Percentiles rank a stretch among this genome's conserved stretches.
phyloP scores from a whole-genome alignment of 1,140 invertebrate species.

The Gryon sp. region DNA sequence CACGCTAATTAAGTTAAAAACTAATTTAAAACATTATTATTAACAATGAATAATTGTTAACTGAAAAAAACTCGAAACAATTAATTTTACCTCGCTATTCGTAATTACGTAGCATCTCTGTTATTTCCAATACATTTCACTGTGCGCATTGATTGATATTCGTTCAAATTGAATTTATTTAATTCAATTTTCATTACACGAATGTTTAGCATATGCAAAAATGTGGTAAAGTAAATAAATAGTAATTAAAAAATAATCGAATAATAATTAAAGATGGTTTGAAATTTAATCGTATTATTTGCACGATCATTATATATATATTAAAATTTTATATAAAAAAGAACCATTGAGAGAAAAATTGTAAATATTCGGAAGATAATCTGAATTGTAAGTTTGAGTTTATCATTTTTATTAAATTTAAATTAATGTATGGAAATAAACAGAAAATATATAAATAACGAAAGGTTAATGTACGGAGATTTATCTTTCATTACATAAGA shows the following conservation, averaged over 20 bases:
- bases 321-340: slow-evolving; percentile 37
- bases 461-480: too few species aligned
- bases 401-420: too few species aligned
- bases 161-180: slow-evolving; percentile 46
- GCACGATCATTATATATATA: slow-evolving; percentile 22
- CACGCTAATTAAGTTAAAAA: slow-evolving; percentile 50
- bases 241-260: slow-evolving; percentile 54
- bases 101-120: slow-evolving; percentile 15
- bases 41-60: slow-evolving; percentile 40
- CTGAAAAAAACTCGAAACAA: slow-evolving; percentile 37
- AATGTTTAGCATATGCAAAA: slow-evolving; percentile 52
- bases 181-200: slow-evolving; percentile 53
- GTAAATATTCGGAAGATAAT: slow-evolving; percentile 1
- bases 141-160: slow-evolving; percentile 41
- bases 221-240: slow-evolving; percentile 48
- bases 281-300: slow-evolving; percentile 47
- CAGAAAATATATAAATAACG: too few species aligned
- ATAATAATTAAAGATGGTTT: slow-evolving; percentile 47
- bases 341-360: slow-evolving; percentile 1
- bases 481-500: too few species aligned
- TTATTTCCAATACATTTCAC: slow-evolving; percentile 44
- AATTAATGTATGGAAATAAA: too few species aligned
- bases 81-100: slow-evolving; percentile 30
- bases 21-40: slow-evolving; percentile 31
- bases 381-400: too few species aligned